Conservation (phyloP, 2,797 vertebrate genomes). For the Chanos chanos region DNA sequence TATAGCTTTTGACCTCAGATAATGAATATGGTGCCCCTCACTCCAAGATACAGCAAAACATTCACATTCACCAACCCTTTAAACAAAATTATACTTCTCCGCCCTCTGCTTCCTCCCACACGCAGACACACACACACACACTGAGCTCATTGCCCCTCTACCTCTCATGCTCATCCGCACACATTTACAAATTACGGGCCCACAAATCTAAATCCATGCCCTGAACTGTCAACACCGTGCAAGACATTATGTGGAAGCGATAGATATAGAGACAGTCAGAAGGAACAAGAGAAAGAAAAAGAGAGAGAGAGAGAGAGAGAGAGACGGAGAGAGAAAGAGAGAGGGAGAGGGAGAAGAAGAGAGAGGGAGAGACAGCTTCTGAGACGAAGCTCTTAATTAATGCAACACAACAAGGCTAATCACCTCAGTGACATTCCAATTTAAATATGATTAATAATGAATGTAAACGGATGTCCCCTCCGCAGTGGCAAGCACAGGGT, state of each 20-base stretch:
- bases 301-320: not conserved
- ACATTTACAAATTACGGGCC: conserved; percentile 5
- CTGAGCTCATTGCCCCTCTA: not conserved
- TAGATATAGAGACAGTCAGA: not conserved
- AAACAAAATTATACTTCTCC: conserved; percentile 21
- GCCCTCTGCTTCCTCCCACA: conserved; percentile 18
- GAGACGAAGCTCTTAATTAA: conserved; percentile 3
- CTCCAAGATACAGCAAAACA: too few relatives aligned
- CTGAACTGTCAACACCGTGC: conserved; percentile 4
- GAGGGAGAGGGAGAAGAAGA: not conserved
- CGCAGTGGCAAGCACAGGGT: not conserved
- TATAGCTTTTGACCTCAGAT: too few relatives aligned
- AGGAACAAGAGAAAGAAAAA: not conserved
- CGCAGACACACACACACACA: not conserved
- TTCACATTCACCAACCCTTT: conserved; percentile 17
- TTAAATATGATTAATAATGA: conserved; percentile 20
- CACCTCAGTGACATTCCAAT: not conserved
- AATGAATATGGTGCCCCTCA: too few relatives aligned
- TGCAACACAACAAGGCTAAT: not conserved
- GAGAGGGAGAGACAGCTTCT: not conserved
- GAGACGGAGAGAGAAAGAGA: not conserved
- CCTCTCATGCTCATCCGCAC: not conserved
- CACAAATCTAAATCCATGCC: conserved; percentile 9
- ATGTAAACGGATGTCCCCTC: not conserved
- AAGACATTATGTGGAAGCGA: not conserved